phyloP scores from a whole-genome alignment of 1,140 invertebrate genomes.

The Myzus persicae region DNA sequence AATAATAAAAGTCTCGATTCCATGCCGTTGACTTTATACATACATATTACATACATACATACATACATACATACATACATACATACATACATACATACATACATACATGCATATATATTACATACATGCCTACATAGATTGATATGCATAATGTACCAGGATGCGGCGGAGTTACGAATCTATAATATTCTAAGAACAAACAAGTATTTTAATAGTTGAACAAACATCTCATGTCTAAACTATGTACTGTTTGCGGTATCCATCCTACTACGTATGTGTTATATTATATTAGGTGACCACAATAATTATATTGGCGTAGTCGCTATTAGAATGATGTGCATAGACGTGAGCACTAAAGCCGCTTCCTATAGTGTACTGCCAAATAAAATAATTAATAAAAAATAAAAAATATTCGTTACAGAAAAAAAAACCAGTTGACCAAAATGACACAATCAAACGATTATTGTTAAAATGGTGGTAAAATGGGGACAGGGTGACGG shows the following conservation, averaged over 20 bases:
- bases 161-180: background rate
- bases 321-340: background rate
- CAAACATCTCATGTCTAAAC: background rate
- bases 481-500: too few relatives aligned
- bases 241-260: background rate
- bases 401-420: too few relatives aligned
- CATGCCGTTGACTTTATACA: background rate
- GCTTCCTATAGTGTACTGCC: background rate
- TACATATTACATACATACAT: background rate
- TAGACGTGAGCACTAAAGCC: background rate
- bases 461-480: too few relatives aligned
- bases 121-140: background rate
- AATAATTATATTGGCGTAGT: background rate
- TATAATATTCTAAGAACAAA: background rate
- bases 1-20: background rate
- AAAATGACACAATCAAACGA: background rate
- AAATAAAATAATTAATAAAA: too few relatives aligned
- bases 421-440: background rate
- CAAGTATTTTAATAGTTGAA: slow-evolving; percentile 13
- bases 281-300: background rate
- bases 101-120: background rate
- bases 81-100: too few relatives aligned
- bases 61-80: background rate
- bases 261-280: background rate
- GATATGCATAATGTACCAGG: slow-evolving; percentile 2